Evolutionary conservation across 1,140 invertebrate genomes (phyloP), one percentile per base, ranked within the genome.

Genomic region (Sogatella furcifera): DNA sequence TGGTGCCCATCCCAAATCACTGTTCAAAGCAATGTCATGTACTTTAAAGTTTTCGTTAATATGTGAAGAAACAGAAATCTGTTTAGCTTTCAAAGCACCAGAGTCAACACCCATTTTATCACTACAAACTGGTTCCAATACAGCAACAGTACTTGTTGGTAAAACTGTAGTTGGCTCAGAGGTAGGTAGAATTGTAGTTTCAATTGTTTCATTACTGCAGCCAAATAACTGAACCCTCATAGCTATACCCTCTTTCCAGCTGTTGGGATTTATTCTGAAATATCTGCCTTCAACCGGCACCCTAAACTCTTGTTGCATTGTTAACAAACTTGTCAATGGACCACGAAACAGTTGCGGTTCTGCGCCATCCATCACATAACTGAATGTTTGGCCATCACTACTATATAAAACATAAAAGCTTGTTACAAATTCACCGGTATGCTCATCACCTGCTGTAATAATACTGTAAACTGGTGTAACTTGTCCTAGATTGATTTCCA

Each of bases 161-260:
- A 49, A 44, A 34, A 14, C 9, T 46, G 55, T 62, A 19, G 54
- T 34, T 13, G 21, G 9, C 5, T 55, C 28, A 22, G 61, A 41
- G 8, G 56, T 41, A n/a, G 31, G 44, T 0, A 42, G 22, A 17
- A 61, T 28, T 28, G 24, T 28, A 28, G 24, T 28, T 28, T 28
- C 6, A 28, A 28, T 28, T 28, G 24, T 38, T 5, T 34, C 42
- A 57, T 17, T 17, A 17, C 52, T 61, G 59, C 90, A 94, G 22
- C 89, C 88, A 41, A 91, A 76, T 1, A 92, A 66, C 66, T 92
- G 88, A 21, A 89, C 70, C 53, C 82, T 76, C 58, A 92, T 73
- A 0, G 86, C 79, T 46, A 90, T 88, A 11, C 78, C 80, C 3
- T 80, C 79, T 64, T 87, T 79, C 89, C 89, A 94, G 0, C 85